phyloP scores from a whole-genome alignment of 1,140 invertebrate species.

The Caerostris darwini region DNA sequence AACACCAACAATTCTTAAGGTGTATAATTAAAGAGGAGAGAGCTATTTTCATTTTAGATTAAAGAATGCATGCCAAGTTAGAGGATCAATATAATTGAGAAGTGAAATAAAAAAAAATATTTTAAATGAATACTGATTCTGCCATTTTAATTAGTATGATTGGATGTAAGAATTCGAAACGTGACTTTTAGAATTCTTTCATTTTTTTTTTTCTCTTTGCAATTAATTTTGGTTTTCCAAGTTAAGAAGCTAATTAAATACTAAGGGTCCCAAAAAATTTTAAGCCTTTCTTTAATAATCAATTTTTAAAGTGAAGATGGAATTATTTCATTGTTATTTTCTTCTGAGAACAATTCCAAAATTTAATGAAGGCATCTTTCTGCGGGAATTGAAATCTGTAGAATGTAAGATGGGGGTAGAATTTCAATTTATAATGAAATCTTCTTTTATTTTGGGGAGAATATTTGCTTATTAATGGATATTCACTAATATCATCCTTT shows the following conservation, averaged over 20 bases:
- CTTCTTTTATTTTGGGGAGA: neutral
- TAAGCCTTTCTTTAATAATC: neutral
- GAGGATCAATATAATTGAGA: neutral
- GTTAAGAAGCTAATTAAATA: conserved; percentile 24
- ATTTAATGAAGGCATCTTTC: neutral
- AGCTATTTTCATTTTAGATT: neutral
- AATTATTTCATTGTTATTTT: conserved; percentile 23
- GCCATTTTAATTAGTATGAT: conserved; percentile 10
- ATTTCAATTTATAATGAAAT: neutral
- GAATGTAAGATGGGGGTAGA: neutral
- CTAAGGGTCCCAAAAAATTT: neutral
- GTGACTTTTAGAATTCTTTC: neutral
- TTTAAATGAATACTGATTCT: neutral
- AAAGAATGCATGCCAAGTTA: neutral
- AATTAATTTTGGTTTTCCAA: conserved; percentile 13
- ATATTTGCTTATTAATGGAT: neutral
- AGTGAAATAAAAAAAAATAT: neutral
- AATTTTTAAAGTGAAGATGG: conserved; percentile 7
- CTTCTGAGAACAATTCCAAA: conserved; percentile 1
- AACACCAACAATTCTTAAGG: neutral
- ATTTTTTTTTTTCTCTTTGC: neutral
- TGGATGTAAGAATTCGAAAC: conserved; percentile 14
- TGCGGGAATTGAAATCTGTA: neutral
- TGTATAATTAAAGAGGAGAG: neutral
- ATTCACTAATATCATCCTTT: neutral